Evolutionary conservation across 2,888 invertebrate species (phyloP), one percentile per base, ranked within the genome.

Genomic region (Hydroisotoma schaefferi): DNA sequence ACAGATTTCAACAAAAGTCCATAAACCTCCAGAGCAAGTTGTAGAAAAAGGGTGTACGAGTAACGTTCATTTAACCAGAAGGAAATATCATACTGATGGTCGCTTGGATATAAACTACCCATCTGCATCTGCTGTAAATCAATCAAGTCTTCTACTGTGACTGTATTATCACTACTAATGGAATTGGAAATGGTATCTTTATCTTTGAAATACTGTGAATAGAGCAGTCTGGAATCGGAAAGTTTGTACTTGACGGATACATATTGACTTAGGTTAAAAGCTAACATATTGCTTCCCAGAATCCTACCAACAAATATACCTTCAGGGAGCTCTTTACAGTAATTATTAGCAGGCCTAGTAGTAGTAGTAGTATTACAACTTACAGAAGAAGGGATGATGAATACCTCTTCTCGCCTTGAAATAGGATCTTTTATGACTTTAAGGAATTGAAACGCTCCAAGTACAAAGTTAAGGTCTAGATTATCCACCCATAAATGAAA

Each of bases 101-200:
- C 26, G 5, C 25, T 6, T 8, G 47, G 47, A 47, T 23, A 47
- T 47, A 47, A 25, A n/a, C 47, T 47, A 23, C 47, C 47, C n/a
- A 25, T 47, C n/a, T n/a, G n/a, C n/a, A n/a, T n/a, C n/a, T n/a
- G n/a, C n/a, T n/a, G n/a, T n/a, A n/a, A n/a, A n/a, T n/a, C n/a
- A n/a, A n/a, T n/a, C n/a, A n/a, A n/a, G n/a, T n/a, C n/a, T n/a
- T n/a, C n/a, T n/a, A n/a, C n/a, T n/a, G n/a, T n/a, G n/a, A n/a
- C n/a, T n/a, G n/a, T n/a, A n/a, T n/a, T n/a, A n/a, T n/a, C n/a
- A n/a, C n/a, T n/a, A n/a, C n/a, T n/a, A n/a, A n/a, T n/a, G 4
- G 47, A 20, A 20, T 23, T 6, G 6, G 8, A 6, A 43, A 10
- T 6, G 6, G 6, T 43, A 6, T 10, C 12, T n/a, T n/a, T 18